These are phyloP conservation scores for Zaprionus nigranus DNA, from an alignment of 1,140 invertebrate species.

Conservation along the genomic window DNA sequence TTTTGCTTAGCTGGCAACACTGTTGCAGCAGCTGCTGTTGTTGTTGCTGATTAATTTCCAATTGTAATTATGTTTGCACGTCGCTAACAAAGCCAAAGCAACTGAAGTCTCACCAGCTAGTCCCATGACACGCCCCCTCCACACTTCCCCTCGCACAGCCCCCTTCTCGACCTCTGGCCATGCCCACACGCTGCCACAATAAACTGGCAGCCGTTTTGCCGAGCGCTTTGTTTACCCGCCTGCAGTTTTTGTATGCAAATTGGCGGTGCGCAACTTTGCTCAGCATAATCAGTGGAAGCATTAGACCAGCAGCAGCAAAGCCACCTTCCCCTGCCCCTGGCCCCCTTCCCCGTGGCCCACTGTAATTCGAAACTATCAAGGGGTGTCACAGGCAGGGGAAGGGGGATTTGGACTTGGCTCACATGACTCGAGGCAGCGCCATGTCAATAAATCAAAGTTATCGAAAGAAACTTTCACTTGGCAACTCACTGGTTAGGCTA, in stretches of 20 bases:
- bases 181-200: background rate
- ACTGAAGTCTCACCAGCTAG: constrained; percentile 3
- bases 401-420: background rate
- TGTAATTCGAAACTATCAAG: constrained; percentile 15
- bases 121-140: background rate
- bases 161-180: background rate
- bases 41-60: constrained; percentile 46
- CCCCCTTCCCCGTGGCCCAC: background rate
- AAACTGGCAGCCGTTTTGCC: constrained; percentile 30
- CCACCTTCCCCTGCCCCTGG: background rate
- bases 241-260: constrained; percentile 17
- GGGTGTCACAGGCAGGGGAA: background rate
- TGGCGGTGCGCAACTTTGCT: constrained; percentile 14
- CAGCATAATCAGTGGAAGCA: constrained; percentile 38
- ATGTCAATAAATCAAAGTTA: constrained; percentile 41
- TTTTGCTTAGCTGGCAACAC: background rate
- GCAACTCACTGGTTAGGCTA: background rate
- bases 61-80: constrained; percentile 44
- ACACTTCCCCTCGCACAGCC: background rate
- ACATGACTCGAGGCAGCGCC: constrained; percentile 25
- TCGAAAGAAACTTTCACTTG: constrained; percentile 37
- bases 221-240: constrained; percentile 37
- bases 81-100: constrained; percentile 26
- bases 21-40: background rate
- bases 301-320: constrained; percentile 25